Conservation (phyloP, 2,797 vertebrate species). For the Lacerta viridis region DNA sequence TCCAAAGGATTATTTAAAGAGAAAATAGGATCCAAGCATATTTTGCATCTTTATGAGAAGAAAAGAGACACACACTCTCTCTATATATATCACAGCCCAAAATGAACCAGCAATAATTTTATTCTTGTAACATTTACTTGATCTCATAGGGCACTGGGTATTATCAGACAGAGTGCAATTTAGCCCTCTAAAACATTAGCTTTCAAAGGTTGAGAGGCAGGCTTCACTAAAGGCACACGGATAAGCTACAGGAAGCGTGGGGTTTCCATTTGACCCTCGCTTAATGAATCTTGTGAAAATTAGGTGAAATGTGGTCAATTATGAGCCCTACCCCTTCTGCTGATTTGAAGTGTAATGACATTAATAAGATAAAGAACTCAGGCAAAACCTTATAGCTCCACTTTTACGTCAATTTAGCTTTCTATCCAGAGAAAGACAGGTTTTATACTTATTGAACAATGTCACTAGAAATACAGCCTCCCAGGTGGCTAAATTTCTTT, state of each 20-base stretch:
- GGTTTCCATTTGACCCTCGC: neutral
- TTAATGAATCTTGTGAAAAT: neutral
- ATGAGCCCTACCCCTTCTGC: neutral
- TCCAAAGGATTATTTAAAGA: constrained; percentile 27
- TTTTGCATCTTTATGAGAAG: constrained; percentile 23
- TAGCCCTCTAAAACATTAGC: neutral
- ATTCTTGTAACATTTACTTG: constrained; percentile 2
- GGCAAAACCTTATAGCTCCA: too few relatives aligned
- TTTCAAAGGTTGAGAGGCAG: constrained; percentile 1
- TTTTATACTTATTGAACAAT: too few relatives aligned
- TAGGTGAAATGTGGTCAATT: neutral
- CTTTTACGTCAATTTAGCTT: too few relatives aligned
- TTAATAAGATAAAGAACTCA: too few relatives aligned
- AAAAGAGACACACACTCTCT: neutral
- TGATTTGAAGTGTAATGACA: neutral
- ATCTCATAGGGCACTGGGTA: neutral
- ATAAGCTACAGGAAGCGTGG: neutral
- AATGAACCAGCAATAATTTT: neutral
- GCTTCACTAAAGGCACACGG: neutral
- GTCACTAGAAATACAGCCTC: too few relatives aligned
- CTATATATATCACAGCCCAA: constrained; percentile 14
- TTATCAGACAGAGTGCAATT: constrained; percentile 25
- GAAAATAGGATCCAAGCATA: constrained; percentile 16
- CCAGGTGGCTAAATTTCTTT: too few relatives aligned
- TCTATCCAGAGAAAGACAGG: too few relatives aligned